These are phyloP conservation scores for Otolemur garnettii DNA, from an alignment of 2,113 vertebrate genomes.

Conservation along the genomic window DNA sequence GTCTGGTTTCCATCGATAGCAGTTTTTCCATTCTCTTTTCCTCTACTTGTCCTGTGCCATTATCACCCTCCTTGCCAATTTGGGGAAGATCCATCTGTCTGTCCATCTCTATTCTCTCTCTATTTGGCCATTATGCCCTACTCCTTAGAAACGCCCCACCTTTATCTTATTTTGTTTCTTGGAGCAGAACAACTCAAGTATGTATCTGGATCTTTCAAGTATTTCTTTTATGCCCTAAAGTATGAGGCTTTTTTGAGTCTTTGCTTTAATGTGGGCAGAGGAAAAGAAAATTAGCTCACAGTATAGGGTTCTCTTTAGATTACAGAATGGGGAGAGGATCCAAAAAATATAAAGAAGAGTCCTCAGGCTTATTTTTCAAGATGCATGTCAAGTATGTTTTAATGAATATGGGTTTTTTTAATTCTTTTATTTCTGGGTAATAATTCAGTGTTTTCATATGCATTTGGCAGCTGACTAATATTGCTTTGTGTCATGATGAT, in stretches of 20 bases:
- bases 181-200: not conserved
- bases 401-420: not conserved
- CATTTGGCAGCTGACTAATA: not conserved
- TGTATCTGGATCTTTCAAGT: not conserved
- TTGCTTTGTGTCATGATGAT: not conserved
- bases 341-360: not conserved
- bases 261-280: not conserved
- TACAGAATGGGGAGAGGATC: not conserved
- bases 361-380: not conserved
- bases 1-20: not conserved
- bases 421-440: not conserved
- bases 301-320: not conserved
- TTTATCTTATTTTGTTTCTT: not conserved
- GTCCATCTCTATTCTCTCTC: not conserved
- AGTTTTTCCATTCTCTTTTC: not conserved
- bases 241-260: not conserved
- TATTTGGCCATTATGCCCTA: no score
- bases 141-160: no score
- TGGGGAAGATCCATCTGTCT: not conserved
- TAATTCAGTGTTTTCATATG: conserved; percentile 14
- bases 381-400: not conserved
- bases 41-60: not conserved
- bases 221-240: not conserved
- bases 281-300: not conserved
- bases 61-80: not conserved